Percentiles rank a stretch among this genome's conserved stretches.
Evolutionary conservation across 1,140 invertebrate genomes (phyloP).

Genomic region (Caenorhabditis latens): DNA sequence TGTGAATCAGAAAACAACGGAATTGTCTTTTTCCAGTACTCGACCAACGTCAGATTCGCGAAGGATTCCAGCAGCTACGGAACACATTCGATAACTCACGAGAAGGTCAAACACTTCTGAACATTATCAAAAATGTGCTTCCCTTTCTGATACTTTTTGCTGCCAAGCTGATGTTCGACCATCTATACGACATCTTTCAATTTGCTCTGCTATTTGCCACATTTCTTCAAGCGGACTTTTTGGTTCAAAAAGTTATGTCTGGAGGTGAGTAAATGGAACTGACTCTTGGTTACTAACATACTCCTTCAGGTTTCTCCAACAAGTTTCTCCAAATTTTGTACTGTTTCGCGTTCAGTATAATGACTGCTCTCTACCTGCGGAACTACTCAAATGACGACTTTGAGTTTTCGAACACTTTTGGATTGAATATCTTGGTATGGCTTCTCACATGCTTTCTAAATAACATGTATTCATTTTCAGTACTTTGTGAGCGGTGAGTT

Average conservation of each 20-base stretch:
- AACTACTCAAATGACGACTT: neutral
- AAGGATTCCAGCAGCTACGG: neutral
- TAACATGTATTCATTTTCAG: neutral
- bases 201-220: neutral
- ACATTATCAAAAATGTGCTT: slow-evolving; percentile 4
- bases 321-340: slow-evolving; percentile 8
- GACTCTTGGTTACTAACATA: neutral
- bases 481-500: slow-evolving; percentile 32
- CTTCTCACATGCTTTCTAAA: no score
- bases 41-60: neutral
- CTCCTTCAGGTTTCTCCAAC: neutral
- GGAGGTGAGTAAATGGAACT: slow-evolving; percentile 10
- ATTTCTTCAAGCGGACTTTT: neutral
- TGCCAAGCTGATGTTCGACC: slow-evolving; percentile 1
- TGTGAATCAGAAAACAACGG: no score
- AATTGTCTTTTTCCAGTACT: neutral
- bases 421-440: slow-evolving; percentile 12
- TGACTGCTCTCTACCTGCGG: neutral
- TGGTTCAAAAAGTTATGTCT: neutral
- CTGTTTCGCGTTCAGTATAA: neutral
- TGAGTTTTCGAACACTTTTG: slow-evolving; percentile 37
- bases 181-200: neutral
- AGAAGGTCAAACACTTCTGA: slow-evolving; percentile 3
- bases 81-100: neutral
- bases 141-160: slow-evolving; percentile 8